Base-by-base conservation (phyloP, 1,140 invertebrate species). In the Sarcophaga peregrina region DNA sequence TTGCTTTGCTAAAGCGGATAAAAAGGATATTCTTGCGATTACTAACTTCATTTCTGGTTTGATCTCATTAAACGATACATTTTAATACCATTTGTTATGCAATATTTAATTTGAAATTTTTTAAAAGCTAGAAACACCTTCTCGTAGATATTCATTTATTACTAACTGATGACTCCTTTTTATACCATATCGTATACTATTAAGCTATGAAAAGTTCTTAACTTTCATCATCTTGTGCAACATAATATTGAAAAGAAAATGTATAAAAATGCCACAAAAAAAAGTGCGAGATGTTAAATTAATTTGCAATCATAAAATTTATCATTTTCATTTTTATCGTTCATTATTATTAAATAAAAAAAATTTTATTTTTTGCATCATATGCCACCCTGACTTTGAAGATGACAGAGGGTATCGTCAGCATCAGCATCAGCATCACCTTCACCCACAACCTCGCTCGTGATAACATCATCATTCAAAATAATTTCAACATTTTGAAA, bases 281-380 rank as follows among this genome's bases (percentile, higher is more conserved):
- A 58, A 6, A 58, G 11, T 10, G 13, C 54, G 7, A 58, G 13
- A 58, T 58, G n/a, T 58, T 58, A n/a, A 58, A n/a, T 58, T n/a
- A 58, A 58, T 13, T 58, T 58, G 6, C 54, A 58, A 58, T 58
- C 54, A 58, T 58, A 58, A 58, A 58, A 58, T 58, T 58, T 58
- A 58, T 58, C 54, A 15, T 15, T 58, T 15, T 58, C 13, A 11
- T 58, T 58, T 58, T n/a, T 58, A 58, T 58, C 54, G n/a, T 58
- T 58, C 54, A 58, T 58, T 58, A 58, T 58, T 58, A 58, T 58
- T 58, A 58, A 15, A 58, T 58, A 58, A 58, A 58, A n/a, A 58
- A 58, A 13, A 15, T n/a, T 0, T n/a, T 6, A 58, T n/a, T n/a
- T 58, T 2, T 13, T 58, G 54, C 54, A 58, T n/a, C 54, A n/a